phyloP scores from a whole-genome alignment of 1,140 invertebrate genomes.

The Lepidurus couesii region DNA sequence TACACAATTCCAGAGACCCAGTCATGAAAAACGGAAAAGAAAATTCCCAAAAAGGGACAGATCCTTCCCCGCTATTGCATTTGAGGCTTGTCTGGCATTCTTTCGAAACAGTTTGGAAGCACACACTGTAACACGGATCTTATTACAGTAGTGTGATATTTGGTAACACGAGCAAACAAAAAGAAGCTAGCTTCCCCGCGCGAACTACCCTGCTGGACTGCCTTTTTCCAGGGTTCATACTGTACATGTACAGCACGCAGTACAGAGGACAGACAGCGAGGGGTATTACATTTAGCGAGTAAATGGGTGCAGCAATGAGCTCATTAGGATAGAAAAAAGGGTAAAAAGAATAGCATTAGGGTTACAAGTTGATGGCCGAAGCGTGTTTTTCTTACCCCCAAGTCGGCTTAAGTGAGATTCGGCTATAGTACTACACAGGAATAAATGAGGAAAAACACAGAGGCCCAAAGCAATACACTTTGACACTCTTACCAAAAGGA shows the following conservation, averaged over 20 bases:
- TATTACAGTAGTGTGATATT: too few relatives aligned
- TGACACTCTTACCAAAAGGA: not conserved
- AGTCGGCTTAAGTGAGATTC: not conserved
- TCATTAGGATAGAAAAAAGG: not conserved
- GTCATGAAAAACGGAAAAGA: too few relatives aligned
- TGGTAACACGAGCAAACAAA: not conserved
- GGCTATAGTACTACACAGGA: not conserved
- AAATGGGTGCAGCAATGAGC: not conserved
- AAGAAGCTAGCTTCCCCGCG: not conserved
- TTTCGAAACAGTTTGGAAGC: too few relatives aligned
- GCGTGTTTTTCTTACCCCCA: not conserved
- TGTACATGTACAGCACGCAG: too few relatives aligned
- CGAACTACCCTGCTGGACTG: not conserved
- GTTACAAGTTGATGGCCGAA: not conserved
- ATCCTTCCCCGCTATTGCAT: too few relatives aligned
- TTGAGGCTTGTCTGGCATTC: too few relatives aligned
- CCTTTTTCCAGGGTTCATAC: not conserved
- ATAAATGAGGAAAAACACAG: not conserved
- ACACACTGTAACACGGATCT: too few relatives aligned
- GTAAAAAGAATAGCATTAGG: not conserved
- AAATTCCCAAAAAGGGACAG: too few relatives aligned
- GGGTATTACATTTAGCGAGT: not conserved
- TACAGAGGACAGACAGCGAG: not conserved
- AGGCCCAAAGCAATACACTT: not conserved
- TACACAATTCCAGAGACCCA: not conserved